Base-by-base conservation (phyloP, 2,888 invertebrate genomes). In the Oegoconia quadripuncta region DNA sequence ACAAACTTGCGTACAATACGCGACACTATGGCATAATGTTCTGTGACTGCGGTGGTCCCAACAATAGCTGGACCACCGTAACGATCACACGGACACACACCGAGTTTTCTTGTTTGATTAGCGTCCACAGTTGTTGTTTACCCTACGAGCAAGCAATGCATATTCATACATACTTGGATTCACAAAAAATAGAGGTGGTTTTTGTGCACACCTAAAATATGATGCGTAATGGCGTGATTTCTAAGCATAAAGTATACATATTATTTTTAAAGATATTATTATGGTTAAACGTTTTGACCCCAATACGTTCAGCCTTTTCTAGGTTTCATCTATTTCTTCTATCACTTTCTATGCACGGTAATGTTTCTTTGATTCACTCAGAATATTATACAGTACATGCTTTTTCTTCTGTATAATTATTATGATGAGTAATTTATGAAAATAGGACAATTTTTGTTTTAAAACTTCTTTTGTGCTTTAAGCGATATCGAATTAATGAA, bases 51-150 rank as follows among this genome's bases (percentile, higher is more conserved):
- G 74, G 74, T 74, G 71, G 72, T 70, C 73, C 44, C 37, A 34
- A 67, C 71, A 61, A 70, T 71, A 48, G 69, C 52, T 35, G 56
- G 74, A 76, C 75, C 77, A 73, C 73, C 72, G 55, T 64, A 64
- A 64, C 57, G 56, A 57, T 52, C 42, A 56, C 48, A 23, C 47
- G 72, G 60, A 74, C 74, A 69, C 74, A 75, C 75, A 67, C 59
- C 39, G 48, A 50, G 69, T 62, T 60, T 60, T 69, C 59, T 64
- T 77, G 67, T 78, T 77, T 77, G 73, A 65, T 71, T 69, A 73
- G 62, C 69, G 71, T 64, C 62, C 65, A 48, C 53, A 54, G 59
- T 58, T 64, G 62, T 57, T 75, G 66, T 76, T 78, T 77, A 60
- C 63, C 55, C 48, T 61, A 52, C 43, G 61, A 54, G 60, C 67